These are phyloP conservation scores for Acrobasis repandana DNA, from an alignment of 2,888 invertebrate genomes.

Conservation along the genomic window DNA sequence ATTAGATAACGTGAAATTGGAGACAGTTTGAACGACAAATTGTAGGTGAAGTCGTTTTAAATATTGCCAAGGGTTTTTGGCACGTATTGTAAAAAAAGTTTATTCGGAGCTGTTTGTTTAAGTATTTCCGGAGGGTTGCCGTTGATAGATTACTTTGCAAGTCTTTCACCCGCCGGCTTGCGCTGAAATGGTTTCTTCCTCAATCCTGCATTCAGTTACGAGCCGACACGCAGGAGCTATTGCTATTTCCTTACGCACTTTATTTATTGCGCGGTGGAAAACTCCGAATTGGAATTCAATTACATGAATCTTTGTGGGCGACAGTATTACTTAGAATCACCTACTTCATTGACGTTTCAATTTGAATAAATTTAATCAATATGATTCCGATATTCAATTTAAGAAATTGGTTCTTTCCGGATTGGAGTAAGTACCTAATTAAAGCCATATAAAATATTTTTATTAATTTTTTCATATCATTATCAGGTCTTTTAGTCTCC, in stretches of 20 bases:
- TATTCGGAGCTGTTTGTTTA: slow-evolving; percentile 55
- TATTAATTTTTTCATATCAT: too few relatives aligned
- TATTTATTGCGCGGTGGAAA: slow-evolving; percentile 20
- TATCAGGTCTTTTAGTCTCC: too few relatives aligned
- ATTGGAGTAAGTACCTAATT: too few relatives aligned
- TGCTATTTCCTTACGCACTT: slow-evolving; percentile 21
- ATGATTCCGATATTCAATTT: background rate
- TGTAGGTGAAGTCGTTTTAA: slow-evolving; percentile 43
- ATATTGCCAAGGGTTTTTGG: slow-evolving; percentile 46
- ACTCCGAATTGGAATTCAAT: slow-evolving; percentile 16
- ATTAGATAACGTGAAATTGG: slow-evolving; percentile 33
- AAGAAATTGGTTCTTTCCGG: too few relatives aligned
- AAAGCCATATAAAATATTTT: too few relatives aligned
- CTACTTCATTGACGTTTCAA: slow-evolving; percentile 12
- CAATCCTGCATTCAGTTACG: slow-evolving; percentile 51
- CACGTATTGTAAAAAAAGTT: slow-evolving; percentile 41
- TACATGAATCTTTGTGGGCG: slow-evolving; percentile 16
- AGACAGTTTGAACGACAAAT: slow-evolving; percentile 44
- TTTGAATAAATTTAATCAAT: slow-evolving; percentile 21
- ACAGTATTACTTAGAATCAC: slow-evolving; percentile 13
- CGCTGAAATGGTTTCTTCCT: slow-evolving; percentile 55
- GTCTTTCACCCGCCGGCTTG: slow-evolving; percentile 41
- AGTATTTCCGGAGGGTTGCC: slow-evolving; percentile 60
- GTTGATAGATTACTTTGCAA: slow-evolving; percentile 66
- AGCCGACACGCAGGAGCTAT: slow-evolving; percentile 44